Base-by-base conservation (phyloP, 1,140 invertebrate species). In the Trypoxylus dichotomus region DNA sequence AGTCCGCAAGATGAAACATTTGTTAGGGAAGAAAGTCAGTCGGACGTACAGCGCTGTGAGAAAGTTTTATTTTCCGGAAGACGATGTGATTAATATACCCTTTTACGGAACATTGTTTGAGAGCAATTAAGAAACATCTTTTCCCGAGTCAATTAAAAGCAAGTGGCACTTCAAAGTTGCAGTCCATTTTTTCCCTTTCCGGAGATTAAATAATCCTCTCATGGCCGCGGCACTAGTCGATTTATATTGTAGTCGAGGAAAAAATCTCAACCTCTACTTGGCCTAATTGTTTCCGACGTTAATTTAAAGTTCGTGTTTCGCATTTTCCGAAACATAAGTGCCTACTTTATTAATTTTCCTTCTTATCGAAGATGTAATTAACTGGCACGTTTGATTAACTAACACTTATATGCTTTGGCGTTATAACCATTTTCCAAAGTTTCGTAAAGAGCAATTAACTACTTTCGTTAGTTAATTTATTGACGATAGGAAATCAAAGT, bases 101-200 rank as follows among this genome's bases (percentile, higher is more conserved):
- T 24, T 63, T 63, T 13, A 27, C 60, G 60, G 24, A 63, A 63
- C 60, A 63, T 63, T 63, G 60, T 63, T 63, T 63, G 60, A 63
- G 60, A 63, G 60, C 60, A 63, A 63, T 63, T 63, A 63, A 63
- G 60, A 63, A 63, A 63, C 60, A 63, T 63, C 60, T 63, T 27
- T 63, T 63, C 60, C 60, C 19, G 60, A 63, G 25, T 63, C 60
- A 63, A 63, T 63, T 63, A 63, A 63, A 63, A 11, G 60, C 60
- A 63, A 63, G 60, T 63, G 60, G 60, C 25, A 63, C 60, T 63
- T 63, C 13, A 63, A 63, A 63, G 60, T 63, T 63, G 19, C 60
- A 63, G 60, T 27, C 60, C 60, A 63, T 27, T 63, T 63, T 63
- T 63, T 47, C 60, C 7, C 21, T 58, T 63, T 27, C 60, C 25